Base-by-base conservation (phyloP, 2,888 invertebrate species). In the Sarcophaga subvicina region DNA sequence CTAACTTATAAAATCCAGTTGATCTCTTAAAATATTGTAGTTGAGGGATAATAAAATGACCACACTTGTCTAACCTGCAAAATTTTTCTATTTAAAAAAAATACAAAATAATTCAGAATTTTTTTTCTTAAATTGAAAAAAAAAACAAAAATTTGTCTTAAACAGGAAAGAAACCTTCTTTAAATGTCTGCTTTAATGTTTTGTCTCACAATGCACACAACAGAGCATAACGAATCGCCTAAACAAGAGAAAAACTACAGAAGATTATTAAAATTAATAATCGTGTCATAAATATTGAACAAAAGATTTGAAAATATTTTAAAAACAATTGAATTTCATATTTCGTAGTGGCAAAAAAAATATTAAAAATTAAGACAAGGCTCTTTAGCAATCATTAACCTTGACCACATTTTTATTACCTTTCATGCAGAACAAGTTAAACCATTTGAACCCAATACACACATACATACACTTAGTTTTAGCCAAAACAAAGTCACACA, bases 321-420 rank as follows among this genome's bases (percentile, higher is more conserved):
- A 3, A 0, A 11, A 8, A 63, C 79, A 76, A 76, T 47, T 71
- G 17, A 80, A 76, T 70, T 62, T 63, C 62, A 59, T 84, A 76
- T 80, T 85, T 85, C 80, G 80, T 73, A 73, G 79, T 69, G 83
- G 79, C 66, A 63, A 60, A 60, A 54, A 63, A 63, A 25, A 14
- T 72, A 83, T 79, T 79, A 69, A 70, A 82, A 75, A 49, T 47
- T 64, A n/a, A 59, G 59, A 47, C 37, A 54, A 78, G 20, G 17
- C 54, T 71, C 27, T 60, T 45, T 69, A 2, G 27, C 20, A 63
- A 70, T 11, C 70, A 66, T 66, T 66, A 71, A 66, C 84, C 84
- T 84, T 84, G 80, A 84, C 84, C 70, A 80, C 72, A 69, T 78
- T 83, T 62, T 60, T 64, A 14, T 2, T 14, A 20, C 14, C 12